Percentiles rank a stretch among this genome's conserved stretches.
Conservation (phyloP, 2,888 invertebrate species). For the Troides oblongomaculatus region DNA sequence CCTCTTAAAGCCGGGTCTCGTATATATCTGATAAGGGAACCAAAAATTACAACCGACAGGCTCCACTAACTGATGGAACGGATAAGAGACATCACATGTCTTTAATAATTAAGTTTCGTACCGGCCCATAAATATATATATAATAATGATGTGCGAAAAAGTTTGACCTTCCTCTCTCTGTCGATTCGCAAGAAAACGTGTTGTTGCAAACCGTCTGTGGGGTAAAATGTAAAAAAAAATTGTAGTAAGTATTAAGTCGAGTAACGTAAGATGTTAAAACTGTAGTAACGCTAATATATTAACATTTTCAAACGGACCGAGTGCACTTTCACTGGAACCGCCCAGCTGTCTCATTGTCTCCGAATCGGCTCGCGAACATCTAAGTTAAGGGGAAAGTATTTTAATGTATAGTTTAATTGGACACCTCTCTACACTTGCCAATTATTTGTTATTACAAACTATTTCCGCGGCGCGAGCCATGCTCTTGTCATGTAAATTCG, state of each 20-base stretch:
- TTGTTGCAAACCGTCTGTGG: not conserved
- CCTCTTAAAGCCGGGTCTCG: constrained; percentile 29
- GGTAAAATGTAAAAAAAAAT: not conserved
- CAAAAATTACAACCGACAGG: constrained; percentile 28
- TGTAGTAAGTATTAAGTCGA: not conserved
- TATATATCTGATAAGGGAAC: constrained; percentile 32
- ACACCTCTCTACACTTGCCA: constrained; percentile 38
- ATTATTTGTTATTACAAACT: constrained; percentile 48
- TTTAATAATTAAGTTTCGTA: constrained; percentile 17
- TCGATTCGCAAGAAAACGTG: not conserved
- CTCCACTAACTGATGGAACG: constrained; percentile 15
- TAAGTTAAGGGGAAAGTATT: constrained; percentile 57
- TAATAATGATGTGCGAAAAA: constrained; percentile 5
- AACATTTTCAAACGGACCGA: constrained; percentile 28
- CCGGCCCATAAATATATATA: not conserved
- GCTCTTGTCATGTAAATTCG: constrained; percentile 46
- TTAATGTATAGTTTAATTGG: constrained; percentile 54
- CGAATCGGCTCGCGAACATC: constrained; percentile 49
- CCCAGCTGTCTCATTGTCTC: constrained; percentile 46
- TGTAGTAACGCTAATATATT: constrained; percentile 33
- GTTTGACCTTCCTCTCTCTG: not conserved
- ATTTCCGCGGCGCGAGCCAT: constrained; percentile 21
- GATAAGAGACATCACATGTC: constrained; percentile 20
- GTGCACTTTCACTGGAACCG: constrained; percentile 39
- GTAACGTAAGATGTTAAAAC: constrained; percentile 17